Conservation (phyloP, 2,888 invertebrate genomes). For the Horisme vitalbata region DNA sequence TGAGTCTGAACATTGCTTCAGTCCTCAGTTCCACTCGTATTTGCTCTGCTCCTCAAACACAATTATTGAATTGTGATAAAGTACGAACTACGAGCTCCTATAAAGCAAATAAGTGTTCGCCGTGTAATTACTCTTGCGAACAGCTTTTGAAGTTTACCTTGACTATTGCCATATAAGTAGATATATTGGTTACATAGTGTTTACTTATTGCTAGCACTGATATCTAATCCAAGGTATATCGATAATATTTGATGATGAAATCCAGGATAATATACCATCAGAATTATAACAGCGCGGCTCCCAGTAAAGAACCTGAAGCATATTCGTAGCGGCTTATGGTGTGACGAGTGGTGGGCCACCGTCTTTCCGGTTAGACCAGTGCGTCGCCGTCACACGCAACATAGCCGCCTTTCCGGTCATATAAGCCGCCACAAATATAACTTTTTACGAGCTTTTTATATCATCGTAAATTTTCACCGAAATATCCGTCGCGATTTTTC, state of each 20-base stretch:
- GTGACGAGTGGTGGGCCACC: slow-evolving; percentile 28
- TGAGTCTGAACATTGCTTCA: slow-evolving; percentile 31
- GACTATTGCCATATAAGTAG: too few species aligned
- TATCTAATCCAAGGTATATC: too few species aligned
- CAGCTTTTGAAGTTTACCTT: not conserved
- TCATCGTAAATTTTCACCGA: slow-evolving; percentile 40
- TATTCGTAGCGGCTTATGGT: slow-evolving; percentile 13
- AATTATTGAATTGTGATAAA: slow-evolving; percentile 30
- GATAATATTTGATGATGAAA: too few species aligned
- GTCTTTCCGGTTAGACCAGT: slow-evolving; percentile 36
- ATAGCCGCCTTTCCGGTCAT: slow-evolving; percentile 43
- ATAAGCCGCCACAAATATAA: slow-evolving; percentile 40
- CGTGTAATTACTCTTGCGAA: slow-evolving; percentile 8
- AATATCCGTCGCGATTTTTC: slow-evolving; percentile 28
- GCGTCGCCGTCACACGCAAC: slow-evolving; percentile 40
- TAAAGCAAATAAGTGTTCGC: slow-evolving; percentile 16
- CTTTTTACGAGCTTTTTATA: slow-evolving; percentile 38
- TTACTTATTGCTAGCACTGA: too few species aligned
- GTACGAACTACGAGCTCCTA: slow-evolving; percentile 17
- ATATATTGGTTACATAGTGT: too few species aligned
- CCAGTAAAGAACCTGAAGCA: not conserved
- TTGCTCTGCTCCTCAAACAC: slow-evolving; percentile 31
- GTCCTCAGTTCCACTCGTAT: slow-evolving; percentile 28
- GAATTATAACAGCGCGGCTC: not conserved
- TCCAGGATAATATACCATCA: not conserved